Percentiles rank a stretch among this genome's conserved stretches.
Evolutionary conservation across 2,888 invertebrate genomes (phyloP).

Genomic region (Drosophila emarginata): DNA sequence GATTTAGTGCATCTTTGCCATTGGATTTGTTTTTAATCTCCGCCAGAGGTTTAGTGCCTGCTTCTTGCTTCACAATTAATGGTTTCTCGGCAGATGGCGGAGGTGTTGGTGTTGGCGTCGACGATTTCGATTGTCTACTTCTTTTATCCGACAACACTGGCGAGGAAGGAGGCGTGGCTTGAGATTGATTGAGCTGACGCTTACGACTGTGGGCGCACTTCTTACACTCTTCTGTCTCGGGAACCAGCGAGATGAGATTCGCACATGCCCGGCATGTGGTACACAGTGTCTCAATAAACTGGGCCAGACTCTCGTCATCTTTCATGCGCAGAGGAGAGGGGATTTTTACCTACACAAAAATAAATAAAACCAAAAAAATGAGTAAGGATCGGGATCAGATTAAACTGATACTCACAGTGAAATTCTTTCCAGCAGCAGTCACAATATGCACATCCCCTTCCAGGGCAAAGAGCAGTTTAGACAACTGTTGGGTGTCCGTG

Average conservation of each 20-base stretch:
- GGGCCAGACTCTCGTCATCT: slow-evolving; percentile 80
- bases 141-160: slow-evolving; percentile 79
- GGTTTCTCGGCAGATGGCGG: slow-evolving; percentile 41
- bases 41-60: slow-evolving; percentile 44
- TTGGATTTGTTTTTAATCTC: slow-evolving; percentile 37
- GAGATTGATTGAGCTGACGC: slow-evolving; percentile 66
- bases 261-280: slow-evolving; percentile 82
- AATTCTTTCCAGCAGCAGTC: slow-evolving; percentile 82
- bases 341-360: slow-evolving; percentile 79
- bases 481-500: slow-evolving; percentile 81
- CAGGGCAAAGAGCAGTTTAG: slow-evolving; percentile 79
- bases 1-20: slow-evolving; percentile 48
- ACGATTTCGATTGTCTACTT: slow-evolving; percentile 58
- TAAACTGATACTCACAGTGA: slow-evolving; percentile 73
- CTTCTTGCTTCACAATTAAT: slow-evolving; percentile 56
- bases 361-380: background rate
- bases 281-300: slow-evolving; percentile 81
- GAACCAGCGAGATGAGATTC: slow-evolving; percentile 81
- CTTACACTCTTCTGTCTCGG: slow-evolving; percentile 82
- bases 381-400: background rate
- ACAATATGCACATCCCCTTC: slow-evolving; percentile 83
- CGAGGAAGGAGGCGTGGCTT: slow-evolving; percentile 71
- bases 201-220: slow-evolving; percentile 80
- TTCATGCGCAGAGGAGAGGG: slow-evolving; percentile 81
- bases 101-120: slow-evolving; percentile 67